Evolutionary conservation across 2,113 vertebrate genomes (phyloP).

Genomic region (Tetrax tetrax): DNA sequence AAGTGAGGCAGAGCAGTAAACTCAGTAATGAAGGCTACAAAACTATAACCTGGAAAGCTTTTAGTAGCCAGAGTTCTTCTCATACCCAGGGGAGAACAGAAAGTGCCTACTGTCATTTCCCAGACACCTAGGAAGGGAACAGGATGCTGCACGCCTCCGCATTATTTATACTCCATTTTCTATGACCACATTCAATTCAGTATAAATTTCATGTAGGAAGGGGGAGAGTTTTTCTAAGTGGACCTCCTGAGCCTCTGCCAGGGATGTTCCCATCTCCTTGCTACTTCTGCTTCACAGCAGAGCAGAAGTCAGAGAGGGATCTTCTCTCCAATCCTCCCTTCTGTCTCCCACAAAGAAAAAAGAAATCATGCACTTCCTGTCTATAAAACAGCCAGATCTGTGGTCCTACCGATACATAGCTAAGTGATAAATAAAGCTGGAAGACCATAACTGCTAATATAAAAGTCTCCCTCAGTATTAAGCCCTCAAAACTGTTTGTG

Average conservation of each 20-base stretch:
- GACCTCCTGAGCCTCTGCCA: not conserved
- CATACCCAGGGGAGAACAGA: not conserved
- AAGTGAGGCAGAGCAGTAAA: not conserved
- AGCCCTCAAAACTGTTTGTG: not conserved
- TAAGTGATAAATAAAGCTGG: not conserved
- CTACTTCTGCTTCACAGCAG: not conserved
- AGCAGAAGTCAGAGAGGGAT: not conserved
- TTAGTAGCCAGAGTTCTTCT: not conserved
- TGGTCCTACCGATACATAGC: not conserved
- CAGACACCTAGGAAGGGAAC: not conserved
- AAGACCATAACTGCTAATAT: not conserved
- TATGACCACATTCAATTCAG: not conserved
- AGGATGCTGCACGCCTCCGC: not conserved
- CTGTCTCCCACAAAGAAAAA: not conserved
- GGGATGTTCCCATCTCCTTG: not conserved
- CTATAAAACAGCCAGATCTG: not conserved
- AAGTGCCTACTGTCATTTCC: not conserved
- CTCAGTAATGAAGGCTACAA: not conserved
- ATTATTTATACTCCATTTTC: conserved; percentile 1
- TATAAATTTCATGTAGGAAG: not conserved
- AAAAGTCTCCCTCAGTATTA: not conserved
- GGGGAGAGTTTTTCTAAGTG: not conserved
- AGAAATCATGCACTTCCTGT: not conserved
- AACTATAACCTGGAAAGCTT: not conserved
- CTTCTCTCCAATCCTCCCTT: not conserved